Evolutionary conservation across 2,797 vertebrate species (phyloP).

Genomic region (Taenioides sp.): DNA sequence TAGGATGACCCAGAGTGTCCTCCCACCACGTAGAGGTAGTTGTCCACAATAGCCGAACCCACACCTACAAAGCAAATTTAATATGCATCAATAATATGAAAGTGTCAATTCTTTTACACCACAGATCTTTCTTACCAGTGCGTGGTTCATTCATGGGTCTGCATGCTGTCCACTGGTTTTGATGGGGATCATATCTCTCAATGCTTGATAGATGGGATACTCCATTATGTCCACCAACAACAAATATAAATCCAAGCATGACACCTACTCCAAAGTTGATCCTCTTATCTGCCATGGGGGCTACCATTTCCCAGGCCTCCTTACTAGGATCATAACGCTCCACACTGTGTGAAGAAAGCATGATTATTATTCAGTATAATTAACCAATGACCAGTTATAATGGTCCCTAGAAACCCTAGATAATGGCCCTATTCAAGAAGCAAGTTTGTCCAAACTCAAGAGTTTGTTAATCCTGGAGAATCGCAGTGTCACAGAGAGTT

Average conservation of each 20-base stretch:
- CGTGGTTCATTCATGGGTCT: conserved; percentile 96
- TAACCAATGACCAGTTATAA: neutral
- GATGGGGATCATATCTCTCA: conserved; percentile 95
- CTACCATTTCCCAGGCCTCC: conserved; percentile 95
- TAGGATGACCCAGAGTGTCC: conserved; percentile 98
- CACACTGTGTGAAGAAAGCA: conserved; percentile 76
- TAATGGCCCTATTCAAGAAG: neutral
- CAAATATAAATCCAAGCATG: conserved; percentile 97
- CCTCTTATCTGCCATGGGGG: conserved; percentile 96
- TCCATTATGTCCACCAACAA: conserved; percentile 96
- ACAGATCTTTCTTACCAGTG: conserved; percentile 82
- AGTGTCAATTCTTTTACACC: neutral
- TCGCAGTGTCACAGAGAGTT: too few relatives aligned
- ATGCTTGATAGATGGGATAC: conserved; percentile 97
- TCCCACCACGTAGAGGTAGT: conserved; percentile 96
- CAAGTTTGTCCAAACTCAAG: too few relatives aligned
- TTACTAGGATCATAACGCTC: conserved; percentile 95
- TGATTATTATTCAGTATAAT: neutral
- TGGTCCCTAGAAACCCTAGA: conserved; percentile 28
- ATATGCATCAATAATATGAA: neutral
- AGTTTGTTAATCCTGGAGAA: too few relatives aligned
- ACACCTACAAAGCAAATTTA: conserved; percentile 79
- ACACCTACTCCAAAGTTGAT: conserved; percentile 98
- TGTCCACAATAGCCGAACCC: conserved; percentile 93
- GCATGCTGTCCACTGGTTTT: conserved; percentile 98